Evolutionary conservation across 2,797 vertebrate genomes (phyloP), one percentile per base, ranked within the genome.

Genomic region (Philypnodon macrostomus): DNA sequence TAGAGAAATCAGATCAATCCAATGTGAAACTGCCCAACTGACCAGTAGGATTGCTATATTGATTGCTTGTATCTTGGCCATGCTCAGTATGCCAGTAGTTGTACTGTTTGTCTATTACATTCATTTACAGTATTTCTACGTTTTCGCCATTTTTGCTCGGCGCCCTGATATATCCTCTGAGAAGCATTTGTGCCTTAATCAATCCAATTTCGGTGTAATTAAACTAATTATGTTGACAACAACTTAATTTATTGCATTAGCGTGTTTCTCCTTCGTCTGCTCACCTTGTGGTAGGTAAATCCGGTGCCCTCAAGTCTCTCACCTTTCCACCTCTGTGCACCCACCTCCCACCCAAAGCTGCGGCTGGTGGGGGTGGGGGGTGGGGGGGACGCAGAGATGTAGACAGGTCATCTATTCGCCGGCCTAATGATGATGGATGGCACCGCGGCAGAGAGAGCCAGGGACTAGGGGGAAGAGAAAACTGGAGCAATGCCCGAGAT

Each of bases 381-480:
- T 66, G 48, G 64, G 47, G 52, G 47, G 57, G 64, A 54, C 75
- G 71, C 71, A 73, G 73, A 66, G 73, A 66, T 75, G 79, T 67
- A 65, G 80, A 79, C 75, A 68, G 77, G 75, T 68, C 80, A 83
- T 86, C 70, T 73, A 75, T 83, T 75, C 39, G 1, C 64, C 63
- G n/a, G 59, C 72, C 77, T 85, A 88, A 86, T 86, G 81, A 78
- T 82, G 83, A 86, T 62, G 47, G 81, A 86, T 84, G 67, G 77
- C 63, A 47, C 31, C 16, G 51, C 53, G 72, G 61, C 70, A 40
- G 55, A 58, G 65, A 53, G 73, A 15, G 24, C n/a, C 38, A 2
- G 18, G 21, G 47, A 8, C 40, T 69, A 70, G 62, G 44, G 39
- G 47, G n/a, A n/a, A 51, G 62, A 62, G 59, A 40, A 75, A 77